phyloP scores from a whole-genome alignment of 2,113 vertebrate genomes.

The Pseudorasbora parva region DNA sequence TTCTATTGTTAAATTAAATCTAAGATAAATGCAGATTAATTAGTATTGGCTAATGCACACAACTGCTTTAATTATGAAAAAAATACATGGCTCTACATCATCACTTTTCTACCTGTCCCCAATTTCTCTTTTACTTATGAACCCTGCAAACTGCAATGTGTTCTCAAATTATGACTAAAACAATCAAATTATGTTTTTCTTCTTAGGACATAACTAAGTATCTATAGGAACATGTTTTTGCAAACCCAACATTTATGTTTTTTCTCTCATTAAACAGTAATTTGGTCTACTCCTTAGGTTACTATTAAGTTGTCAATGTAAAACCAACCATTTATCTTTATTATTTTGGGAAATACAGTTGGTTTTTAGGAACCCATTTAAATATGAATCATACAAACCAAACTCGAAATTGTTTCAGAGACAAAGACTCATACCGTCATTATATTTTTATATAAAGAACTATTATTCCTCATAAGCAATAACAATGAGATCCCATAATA shows the following conservation, averaged over 20 bases:
- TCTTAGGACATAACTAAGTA: neutral
- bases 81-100: no score
- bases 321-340: conserved; percentile 19
- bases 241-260: neutral
- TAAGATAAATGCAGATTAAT: neutral
- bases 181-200: neutral
- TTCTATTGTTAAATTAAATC: neutral
- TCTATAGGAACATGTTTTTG: neutral
- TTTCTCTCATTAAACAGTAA: neutral
- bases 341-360: neutral
- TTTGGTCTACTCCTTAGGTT: neutral
- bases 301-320: conserved; percentile 18
- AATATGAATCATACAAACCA: neutral
- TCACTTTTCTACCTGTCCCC: neutral
- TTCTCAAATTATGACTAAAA: neutral
- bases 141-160: neutral
- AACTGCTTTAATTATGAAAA: no score
- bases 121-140: neutral
- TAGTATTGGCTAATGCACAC: no score
- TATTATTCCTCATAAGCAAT: conserved; percentile 6
- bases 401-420: neutral
- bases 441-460: neutral
- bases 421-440: conserved; percentile 6
- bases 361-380: conserved; percentile 9
- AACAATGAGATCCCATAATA: neutral